Percentiles rank a stretch among this genome's conserved stretches.
phyloP scores from a whole-genome alignment of 2,113 vertebrate genomes.

The Cathartes aura region DNA sequence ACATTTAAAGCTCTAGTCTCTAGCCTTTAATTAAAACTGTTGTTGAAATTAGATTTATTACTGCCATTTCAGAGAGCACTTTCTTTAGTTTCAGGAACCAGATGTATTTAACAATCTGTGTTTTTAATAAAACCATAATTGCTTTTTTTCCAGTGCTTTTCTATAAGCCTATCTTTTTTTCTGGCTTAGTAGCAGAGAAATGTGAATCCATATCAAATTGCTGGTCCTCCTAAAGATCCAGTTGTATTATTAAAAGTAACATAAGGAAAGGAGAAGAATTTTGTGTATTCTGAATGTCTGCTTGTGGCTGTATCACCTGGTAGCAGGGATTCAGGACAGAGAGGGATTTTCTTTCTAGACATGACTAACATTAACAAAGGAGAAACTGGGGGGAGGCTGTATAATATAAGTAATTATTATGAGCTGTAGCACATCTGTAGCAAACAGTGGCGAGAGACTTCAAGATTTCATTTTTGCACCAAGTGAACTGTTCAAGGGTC shows the following conservation, averaged over 20 bases:
- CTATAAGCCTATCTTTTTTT: neutral
- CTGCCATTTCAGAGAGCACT: conserved; percentile 61
- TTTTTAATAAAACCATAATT: conserved; percentile 71
- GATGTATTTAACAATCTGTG: conserved; percentile 67
- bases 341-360: neutral
- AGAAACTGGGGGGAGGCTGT: neutral
- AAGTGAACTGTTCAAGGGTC: neutral
- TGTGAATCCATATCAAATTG: neutral
- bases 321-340: neutral
- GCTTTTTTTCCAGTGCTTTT: conserved; percentile 30
- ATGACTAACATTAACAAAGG: neutral
- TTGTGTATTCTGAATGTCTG: neutral
- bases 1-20: conserved; percentile 39
- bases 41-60: conserved; percentile 69
- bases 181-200: conserved; percentile 13
- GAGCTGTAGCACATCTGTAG: neutral
- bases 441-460: neutral
- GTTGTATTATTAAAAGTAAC: conserved; percentile 1
- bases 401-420: neutral
- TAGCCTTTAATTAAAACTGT: conserved; percentile 71
- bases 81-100: conserved; percentile 66
- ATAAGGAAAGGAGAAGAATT: neutral
- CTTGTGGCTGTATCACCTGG: neutral
- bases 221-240: neutral
- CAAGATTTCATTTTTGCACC: neutral